Percentiles rank a stretch among this genome's conserved stretches.
Conservation (phyloP, 2,797 vertebrate species). For the Enteromius afrohamiltoni region DNA sequence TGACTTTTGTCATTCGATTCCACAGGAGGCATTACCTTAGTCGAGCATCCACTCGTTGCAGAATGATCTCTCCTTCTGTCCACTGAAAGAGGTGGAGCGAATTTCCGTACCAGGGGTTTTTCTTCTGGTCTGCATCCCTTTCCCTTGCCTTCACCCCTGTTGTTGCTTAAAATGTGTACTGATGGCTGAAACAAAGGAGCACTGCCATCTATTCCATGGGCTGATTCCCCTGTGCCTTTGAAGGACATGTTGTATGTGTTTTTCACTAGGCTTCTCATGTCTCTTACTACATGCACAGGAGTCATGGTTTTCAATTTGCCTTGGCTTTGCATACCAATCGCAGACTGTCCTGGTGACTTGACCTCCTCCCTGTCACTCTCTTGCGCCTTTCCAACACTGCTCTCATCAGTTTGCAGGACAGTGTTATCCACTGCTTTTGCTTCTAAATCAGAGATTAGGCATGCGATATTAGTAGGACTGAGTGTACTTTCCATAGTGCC, state of each 20-base stretch:
- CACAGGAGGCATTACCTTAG: constrained; percentile 52
- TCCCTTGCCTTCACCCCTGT: constrained; percentile 45
- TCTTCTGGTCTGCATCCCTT: constrained; percentile 44
- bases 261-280: constrained; percentile 85
- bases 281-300: constrained; percentile 79
- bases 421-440: constrained; percentile 39
- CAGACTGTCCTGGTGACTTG: constrained; percentile 43
- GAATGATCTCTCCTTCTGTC: constrained; percentile 48
- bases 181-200: constrained; percentile 45
- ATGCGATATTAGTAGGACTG: constrained; percentile 24
- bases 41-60: constrained; percentile 45
- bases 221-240: constrained; percentile 34
- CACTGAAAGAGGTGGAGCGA: constrained; percentile 39
- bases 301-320: constrained; percentile 65
- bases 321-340: constrained; percentile 42
- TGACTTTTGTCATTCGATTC: constrained; percentile 61
- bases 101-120: constrained; percentile 48
- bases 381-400: constrained; percentile 43
- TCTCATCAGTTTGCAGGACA: constrained; percentile 14
- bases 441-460: constrained; percentile 45
- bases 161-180: constrained; percentile 37
- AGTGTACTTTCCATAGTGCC: constrained; percentile 51
- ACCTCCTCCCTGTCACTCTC: constrained; percentile 43
- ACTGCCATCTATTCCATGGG: constrained; percentile 60
- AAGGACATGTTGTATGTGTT: constrained; percentile 79